Base-by-base conservation (phyloP, 2,888 invertebrate genomes). In the Rapana venosa region DNA sequence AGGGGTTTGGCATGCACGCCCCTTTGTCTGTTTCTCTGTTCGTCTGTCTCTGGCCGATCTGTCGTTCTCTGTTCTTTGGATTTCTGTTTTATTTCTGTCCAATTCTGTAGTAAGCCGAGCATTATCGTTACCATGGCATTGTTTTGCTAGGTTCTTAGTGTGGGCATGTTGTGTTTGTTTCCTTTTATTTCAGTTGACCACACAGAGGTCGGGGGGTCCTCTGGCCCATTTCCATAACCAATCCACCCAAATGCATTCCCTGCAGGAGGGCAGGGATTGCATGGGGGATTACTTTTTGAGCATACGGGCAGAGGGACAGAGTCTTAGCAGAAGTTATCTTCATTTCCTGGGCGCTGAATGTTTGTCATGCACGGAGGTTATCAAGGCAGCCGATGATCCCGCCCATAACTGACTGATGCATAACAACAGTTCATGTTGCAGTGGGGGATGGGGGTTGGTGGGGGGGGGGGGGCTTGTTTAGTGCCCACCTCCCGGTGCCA, bases 241-340 rank as follows among this genome's bases (percentile, higher is more conserved):
- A 74, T 74, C 74, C 26, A n/a, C 74, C 74, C 2, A 74, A 74
- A 74, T 74, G 74, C 74, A 74, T 74, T 74, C 74, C 74, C 26
- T 74, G 74, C 26, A 74, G 74, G 74, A 26, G 74, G n/a, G n/a
- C 74, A n/a, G n/a, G n/a, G n/a, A 26, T 74, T 0, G 74, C 74
- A 74, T 74, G 74, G 26, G 74, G n/a, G n/a, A n/a, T 74, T n/a
- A n/a, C n/a, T 74, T 74, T n/a, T 74, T 30, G 74, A 74, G 22
- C n/a, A 74, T 74, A n/a, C 74, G 11, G 26, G 13, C 47, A 47
- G 47, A 47, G 47, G 47, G 47, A 15, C 61, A 15, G 22, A 5
- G 74, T 74, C 74, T 74, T 74, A 74, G 74, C 74, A 74, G 74
- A 74, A 74, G 74, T 74, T 74, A 74, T 74, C 74, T 74, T 74